phyloP scores from a whole-genome alignment of 1,140 invertebrate species.

The Thalassaphorura encarpata region DNA sequence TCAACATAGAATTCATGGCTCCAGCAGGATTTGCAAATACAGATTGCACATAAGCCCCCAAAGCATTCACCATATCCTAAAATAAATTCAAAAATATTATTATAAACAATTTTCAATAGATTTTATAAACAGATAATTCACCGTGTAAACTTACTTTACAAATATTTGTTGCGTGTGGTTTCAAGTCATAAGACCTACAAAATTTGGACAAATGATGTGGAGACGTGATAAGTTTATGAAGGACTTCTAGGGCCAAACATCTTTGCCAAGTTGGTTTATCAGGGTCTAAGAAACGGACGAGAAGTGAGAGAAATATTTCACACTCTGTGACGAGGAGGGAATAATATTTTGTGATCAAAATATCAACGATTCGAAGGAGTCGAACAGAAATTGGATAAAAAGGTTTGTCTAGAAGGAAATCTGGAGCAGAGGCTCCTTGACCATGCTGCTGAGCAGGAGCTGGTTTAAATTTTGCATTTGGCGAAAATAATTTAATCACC shows the following conservation, averaged over 20 bases:
- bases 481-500: conserved; percentile 95
- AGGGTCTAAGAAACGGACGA: conserved; percentile 93
- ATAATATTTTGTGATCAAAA: conserved; percentile 90
- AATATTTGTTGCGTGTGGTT: conserved; percentile 83
- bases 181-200: conserved; percentile 88
- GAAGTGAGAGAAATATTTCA: conserved; percentile 93
- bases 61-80: conserved; percentile 88
- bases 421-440: conserved; percentile 20
- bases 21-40: conserved; percentile 60
- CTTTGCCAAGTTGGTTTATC: conserved; percentile 95
- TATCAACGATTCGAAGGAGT: conserved; percentile 79
- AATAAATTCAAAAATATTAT: conserved; percentile 35
- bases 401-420: conserved; percentile 65
- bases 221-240: conserved; percentile 87
- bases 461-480: conserved; percentile 82
- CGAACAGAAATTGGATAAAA: conserved; percentile 96
- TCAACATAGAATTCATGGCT: conserved; percentile 24
- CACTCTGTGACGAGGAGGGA: conserved; percentile 89
- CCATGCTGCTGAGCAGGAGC: conserved; percentile 37
- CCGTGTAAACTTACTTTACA: conserved; percentile 37
- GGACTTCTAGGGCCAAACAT: conserved; percentile 84
- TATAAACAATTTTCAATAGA: not conserved
- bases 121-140: not conserved
- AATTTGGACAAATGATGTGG: conserved; percentile 80
- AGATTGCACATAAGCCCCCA: conserved; percentile 91